Evolutionary conservation across 2,888 invertebrate genomes (phyloP).

Genomic region (Lepidocyrtoides sp.): DNA sequence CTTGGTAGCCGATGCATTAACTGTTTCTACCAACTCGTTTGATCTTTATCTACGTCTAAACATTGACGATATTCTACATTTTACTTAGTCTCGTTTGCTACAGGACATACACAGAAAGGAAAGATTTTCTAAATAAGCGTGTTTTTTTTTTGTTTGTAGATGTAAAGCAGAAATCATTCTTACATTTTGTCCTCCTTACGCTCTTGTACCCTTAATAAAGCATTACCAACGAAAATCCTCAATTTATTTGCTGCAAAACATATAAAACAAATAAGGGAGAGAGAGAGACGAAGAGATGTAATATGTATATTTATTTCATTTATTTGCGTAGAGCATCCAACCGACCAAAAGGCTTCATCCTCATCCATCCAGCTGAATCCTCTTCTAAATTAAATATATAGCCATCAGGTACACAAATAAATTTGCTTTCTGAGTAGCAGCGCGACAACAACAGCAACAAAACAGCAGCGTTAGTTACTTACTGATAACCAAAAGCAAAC

Average conservation of each 20-base stretch:
- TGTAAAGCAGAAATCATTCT: conserved; percentile 34
- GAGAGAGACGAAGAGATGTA: background rate
- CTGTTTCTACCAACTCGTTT: conserved; percentile 26
- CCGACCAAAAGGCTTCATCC: background rate
- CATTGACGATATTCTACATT: background rate
- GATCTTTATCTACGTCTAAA: background rate
- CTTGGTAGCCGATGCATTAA: conserved; percentile 23
- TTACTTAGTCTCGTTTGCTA: background rate
- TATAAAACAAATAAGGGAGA: background rate
- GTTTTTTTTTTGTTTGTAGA: background rate
- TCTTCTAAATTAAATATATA: background rate
- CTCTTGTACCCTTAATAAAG: background rate
- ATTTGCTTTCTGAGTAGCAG: background rate
- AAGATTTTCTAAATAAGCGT: background rate
- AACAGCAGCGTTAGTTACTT: no score
- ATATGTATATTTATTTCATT: conserved; percentile 3
- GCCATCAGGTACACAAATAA: background rate
- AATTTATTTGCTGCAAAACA: no score
- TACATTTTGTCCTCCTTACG: conserved; percentile 10
- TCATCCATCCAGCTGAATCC: background rate
- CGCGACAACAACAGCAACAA: background rate
- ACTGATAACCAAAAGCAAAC: conserved; percentile 42
- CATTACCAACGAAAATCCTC: background rate
- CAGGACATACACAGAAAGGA: background rate
- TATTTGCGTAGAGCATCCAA: conserved; percentile 9